A percentile compares a stretch with the other conserved stretches of the same genome.
These are phyloP conservation scores for Protodeltote pygarga DNA, from an alignment of 2,888 invertebrate genomes.

Conservation along the genomic window DNA sequence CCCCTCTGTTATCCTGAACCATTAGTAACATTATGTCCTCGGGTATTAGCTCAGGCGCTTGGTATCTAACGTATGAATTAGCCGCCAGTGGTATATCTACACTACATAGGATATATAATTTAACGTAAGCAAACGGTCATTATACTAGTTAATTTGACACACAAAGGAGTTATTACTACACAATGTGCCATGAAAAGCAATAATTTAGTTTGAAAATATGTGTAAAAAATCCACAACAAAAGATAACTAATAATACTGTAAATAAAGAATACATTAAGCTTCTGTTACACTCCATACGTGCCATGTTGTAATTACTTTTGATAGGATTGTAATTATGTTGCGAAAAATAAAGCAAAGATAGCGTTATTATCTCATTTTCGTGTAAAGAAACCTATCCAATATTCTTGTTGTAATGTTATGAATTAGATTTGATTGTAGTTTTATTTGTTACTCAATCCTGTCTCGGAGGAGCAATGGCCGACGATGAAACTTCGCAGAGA, in stretches of 20 bases:
- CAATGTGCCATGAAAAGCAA: no score
- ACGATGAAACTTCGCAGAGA: conserved; percentile 39
- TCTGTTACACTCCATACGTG: no score
- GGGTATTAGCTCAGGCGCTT: conserved; percentile 64
- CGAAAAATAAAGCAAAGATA: conserved; percentile 2
- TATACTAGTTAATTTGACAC: no score
- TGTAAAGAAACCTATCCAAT: conserved; percentile 21
- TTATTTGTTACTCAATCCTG: conserved; percentile 40
- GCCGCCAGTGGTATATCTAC: conserved; percentile 38
- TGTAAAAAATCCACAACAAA: no score
- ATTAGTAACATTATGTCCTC: conserved; percentile 77
- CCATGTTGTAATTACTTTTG: no score
- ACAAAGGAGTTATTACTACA: no score
- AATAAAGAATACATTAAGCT: neutral
- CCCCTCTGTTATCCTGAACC: conserved; percentile 73
- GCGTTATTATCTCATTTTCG: conserved; percentile 18
- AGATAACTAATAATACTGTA: no score
- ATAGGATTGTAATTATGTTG: neutral
- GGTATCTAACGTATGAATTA: conserved; percentile 56
- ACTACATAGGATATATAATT: conserved; percentile 5
- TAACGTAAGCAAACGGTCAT: no score
- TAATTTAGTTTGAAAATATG: no score
- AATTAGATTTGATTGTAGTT: conserved; percentile 45
- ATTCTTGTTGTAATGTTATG: conserved; percentile 37
- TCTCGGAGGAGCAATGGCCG: conserved; percentile 28